Evolutionary conservation across 2,888 invertebrate species (phyloP).

Genomic region (Pterobdella sp.): DNA sequence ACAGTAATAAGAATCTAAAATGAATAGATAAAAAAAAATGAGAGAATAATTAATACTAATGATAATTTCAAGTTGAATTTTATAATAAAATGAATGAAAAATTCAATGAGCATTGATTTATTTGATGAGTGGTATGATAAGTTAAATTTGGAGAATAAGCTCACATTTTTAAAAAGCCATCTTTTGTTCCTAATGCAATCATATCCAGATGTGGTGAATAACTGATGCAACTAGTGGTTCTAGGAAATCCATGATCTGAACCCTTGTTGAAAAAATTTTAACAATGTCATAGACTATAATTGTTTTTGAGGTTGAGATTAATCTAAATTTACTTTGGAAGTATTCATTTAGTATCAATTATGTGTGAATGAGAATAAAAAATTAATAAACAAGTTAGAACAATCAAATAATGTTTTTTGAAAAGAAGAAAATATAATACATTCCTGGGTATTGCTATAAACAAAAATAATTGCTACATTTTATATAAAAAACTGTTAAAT

Average conservation of each 20-base stretch:
- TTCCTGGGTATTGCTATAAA: not conserved
- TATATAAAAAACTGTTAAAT: too few relatives aligned
- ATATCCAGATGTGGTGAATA: conserved; percentile 81
- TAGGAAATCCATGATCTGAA: conserved; percentile 91
- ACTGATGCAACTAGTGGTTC: conserved; percentile 85
- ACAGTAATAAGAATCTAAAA: too few relatives aligned
- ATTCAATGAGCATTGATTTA: not conserved
- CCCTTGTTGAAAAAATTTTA: conserved; percentile 61
- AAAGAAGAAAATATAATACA: not conserved
- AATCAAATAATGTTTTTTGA: not conserved
- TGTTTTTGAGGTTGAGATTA: not conserved
- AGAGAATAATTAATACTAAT: not conserved
- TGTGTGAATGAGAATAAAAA: not conserved
- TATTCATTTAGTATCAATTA: not conserved
- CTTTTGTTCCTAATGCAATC: conserved; percentile 85
- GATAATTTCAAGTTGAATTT: not conserved
- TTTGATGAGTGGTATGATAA: not conserved
- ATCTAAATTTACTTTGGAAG: not conserved
- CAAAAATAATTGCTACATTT: not conserved
- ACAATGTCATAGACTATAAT: not conserved
- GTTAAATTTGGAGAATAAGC: not conserved
- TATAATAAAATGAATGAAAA: not conserved
- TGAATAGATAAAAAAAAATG: too few relatives aligned
- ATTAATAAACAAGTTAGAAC: not conserved
- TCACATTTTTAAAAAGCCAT: conserved; percentile 56